Evolutionary conservation across 64 coral and sea anemone genomes (phyloP).

Genomic region (Pachyseris speciosa): DNA sequence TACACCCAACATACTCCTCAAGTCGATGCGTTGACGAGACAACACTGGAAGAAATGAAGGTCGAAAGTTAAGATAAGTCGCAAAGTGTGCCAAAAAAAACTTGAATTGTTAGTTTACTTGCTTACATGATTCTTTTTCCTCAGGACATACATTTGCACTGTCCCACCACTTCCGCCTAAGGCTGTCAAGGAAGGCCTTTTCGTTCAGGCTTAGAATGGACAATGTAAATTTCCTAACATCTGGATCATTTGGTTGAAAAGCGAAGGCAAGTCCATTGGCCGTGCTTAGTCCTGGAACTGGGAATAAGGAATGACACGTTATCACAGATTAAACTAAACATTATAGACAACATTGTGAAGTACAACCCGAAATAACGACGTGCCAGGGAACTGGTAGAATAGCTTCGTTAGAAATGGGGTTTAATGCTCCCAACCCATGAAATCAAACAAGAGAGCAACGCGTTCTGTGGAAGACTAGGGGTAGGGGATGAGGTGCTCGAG

Average conservation of each 20-base stretch:
- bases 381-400: no score
- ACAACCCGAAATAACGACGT: no score
- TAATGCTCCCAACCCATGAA: no score
- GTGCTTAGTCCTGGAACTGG: constrained; percentile 64
- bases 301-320: not conserved
- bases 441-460: no score
- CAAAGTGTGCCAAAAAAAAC: not conserved
- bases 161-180: constrained; percentile 76
- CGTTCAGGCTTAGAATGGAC: constrained; percentile 50
- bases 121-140: constrained; percentile 21
- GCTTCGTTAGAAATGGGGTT: no score
- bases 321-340: not conserved
- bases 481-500: no score
- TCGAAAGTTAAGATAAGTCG: no score
- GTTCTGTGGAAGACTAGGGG: no score
- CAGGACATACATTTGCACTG: not conserved
- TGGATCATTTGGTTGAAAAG: constrained; percentile 48
- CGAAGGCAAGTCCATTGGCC: constrained; percentile 39
- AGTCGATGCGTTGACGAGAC: not conserved
- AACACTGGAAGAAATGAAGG: not conserved
- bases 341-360: no score
- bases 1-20: constrained; percentile 45
- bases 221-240: constrained; percentile 18
- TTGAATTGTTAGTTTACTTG: not conserved
- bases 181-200: constrained; percentile 12